These are phyloP conservation scores for Speoplatyrhinus poulsoni DNA, from an alignment of 2,113 vertebrate genomes.

Conservation along the genomic window DNA sequence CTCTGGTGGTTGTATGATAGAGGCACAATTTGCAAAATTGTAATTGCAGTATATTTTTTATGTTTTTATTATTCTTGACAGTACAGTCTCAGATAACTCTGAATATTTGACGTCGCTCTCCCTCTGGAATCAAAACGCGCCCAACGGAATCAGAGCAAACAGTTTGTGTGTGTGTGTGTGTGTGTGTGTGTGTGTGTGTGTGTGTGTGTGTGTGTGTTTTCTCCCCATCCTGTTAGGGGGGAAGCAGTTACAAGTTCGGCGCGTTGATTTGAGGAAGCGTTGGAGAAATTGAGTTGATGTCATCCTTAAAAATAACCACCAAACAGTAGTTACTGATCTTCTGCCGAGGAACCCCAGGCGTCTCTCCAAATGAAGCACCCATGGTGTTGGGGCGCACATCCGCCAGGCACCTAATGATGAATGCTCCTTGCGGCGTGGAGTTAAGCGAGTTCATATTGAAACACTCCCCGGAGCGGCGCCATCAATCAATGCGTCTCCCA, in stretches of 20 bases:
- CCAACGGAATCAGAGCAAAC: neutral
- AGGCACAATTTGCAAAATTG: too few species aligned
- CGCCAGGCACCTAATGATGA: slow-evolving; percentile 44
- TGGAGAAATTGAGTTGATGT: slow-evolving; percentile 17
- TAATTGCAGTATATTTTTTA: too few species aligned
- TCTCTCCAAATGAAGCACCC: slow-evolving; percentile 53
- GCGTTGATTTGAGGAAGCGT: slow-evolving; percentile 23
- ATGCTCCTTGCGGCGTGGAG: slow-evolving; percentile 57
- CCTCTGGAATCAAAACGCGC: neutral
- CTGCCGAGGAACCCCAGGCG: slow-evolving; percentile 50
- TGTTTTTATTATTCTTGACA: too few species aligned
- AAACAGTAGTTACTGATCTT: slow-evolving; percentile 21
- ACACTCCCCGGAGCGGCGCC: slow-evolving; percentile 60
- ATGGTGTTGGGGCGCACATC: slow-evolving; percentile 38
- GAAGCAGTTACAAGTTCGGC: neutral
- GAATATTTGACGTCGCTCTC: neutral
- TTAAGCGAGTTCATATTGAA: slow-evolving; percentile 70
- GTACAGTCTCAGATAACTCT: too few species aligned
- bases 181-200: too few species aligned
- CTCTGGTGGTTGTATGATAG: too few species aligned
- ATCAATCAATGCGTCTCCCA: slow-evolving; percentile 68
- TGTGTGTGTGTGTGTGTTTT: neutral
- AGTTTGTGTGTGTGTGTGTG: neutral
- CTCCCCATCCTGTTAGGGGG: neutral
- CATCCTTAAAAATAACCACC: slow-evolving; percentile 45